These are phyloP conservation scores for Scelioninae gen. 1 DNA, from an alignment of 2,888 invertebrate genomes.

Conservation along the genomic window DNA sequence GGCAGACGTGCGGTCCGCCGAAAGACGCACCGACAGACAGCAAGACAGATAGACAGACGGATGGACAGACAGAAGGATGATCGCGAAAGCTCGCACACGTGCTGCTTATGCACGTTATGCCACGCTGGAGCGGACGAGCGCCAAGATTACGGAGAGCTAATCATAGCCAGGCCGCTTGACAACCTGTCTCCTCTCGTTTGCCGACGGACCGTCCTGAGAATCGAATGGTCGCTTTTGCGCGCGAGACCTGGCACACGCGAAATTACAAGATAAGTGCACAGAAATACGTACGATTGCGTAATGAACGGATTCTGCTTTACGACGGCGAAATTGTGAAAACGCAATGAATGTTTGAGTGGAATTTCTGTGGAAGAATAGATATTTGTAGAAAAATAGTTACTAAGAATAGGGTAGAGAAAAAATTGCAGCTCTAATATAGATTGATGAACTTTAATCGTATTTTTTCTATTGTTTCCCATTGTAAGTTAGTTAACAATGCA, in stretches of 20 bases:
- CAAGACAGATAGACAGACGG: slow-evolving; percentile 68
- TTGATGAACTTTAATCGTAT: no score
- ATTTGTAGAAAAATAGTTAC: no score
- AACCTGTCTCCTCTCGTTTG: slow-evolving; percentile 85
- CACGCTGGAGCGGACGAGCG: slow-evolving; percentile 70
- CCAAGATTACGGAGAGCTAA: slow-evolving; percentile 77
- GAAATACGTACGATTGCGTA: slow-evolving; percentile 58
- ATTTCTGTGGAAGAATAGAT: no score
- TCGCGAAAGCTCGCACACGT: slow-evolving; percentile 72
- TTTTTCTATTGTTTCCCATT: no score
- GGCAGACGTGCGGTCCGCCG: slow-evolving; percentile 80
- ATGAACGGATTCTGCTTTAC: not conserved
- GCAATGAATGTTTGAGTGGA: no score
- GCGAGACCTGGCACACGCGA: slow-evolving; percentile 60
- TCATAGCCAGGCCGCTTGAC: slow-evolving; percentile 83
- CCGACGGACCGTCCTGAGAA: slow-evolving; percentile 80
- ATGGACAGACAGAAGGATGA: slow-evolving; percentile 30
- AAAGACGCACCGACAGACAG: slow-evolving; percentile 74
- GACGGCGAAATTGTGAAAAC: no score
- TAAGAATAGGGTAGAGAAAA: no score
- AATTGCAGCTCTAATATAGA: no score
- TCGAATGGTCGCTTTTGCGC: slow-evolving; percentile 47
- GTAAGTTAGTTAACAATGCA: no score
- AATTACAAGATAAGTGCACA: slow-evolving; percentile 52
- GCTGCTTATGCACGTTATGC: slow-evolving; percentile 75